Conservation (phyloP, 1,140 invertebrate species). For the Pristionchus pacificus region DNA sequence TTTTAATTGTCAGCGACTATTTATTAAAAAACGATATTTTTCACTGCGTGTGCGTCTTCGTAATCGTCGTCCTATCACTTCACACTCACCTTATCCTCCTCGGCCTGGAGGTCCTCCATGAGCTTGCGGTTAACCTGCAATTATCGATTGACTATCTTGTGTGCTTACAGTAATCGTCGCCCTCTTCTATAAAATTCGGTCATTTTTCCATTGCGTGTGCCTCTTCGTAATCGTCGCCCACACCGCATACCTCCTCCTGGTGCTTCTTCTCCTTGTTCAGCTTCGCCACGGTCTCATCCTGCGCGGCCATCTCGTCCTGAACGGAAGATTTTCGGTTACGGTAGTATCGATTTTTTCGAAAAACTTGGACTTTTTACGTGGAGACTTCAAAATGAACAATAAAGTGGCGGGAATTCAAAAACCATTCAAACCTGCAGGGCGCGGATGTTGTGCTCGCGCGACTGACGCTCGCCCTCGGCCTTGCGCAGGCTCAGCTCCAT, state of each 20-base stretch:
- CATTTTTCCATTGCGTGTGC: too few relatives aligned
- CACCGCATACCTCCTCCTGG: constrained; percentile 71
- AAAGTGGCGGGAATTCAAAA: too few relatives aligned
- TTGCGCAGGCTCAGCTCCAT: constrained; percentile 53
- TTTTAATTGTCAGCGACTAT: too few relatives aligned
- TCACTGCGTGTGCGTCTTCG: too few relatives aligned
- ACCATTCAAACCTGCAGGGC: constrained; percentile 21
- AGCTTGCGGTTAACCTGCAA: constrained; percentile 84
- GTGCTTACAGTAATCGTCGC: neutral
- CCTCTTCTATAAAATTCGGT: constrained; percentile 11
- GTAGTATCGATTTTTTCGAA: too few relatives aligned
- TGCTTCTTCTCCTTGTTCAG: constrained; percentile 98
- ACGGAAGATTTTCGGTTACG: too few relatives aligned
- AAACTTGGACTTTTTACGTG: too few relatives aligned
- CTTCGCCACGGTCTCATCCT: constrained; percentile 98
- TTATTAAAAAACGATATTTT: too few relatives aligned
- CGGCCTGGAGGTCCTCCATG: constrained; percentile 87
- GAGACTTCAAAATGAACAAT: too few relatives aligned
- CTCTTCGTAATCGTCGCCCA: too few relatives aligned
- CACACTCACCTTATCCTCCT: constrained; percentile 98
- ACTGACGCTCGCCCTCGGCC: constrained; percentile 53
- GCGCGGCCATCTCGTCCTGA: constrained; percentile 93
- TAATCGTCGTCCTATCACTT: too few relatives aligned
- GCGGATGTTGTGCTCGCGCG: constrained; percentile 52
- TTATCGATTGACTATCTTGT: too few relatives aligned